Evolutionary conservation across 2,888 invertebrate genomes (phyloP).

Genomic region (Pyrocoelia pectoralis): DNA sequence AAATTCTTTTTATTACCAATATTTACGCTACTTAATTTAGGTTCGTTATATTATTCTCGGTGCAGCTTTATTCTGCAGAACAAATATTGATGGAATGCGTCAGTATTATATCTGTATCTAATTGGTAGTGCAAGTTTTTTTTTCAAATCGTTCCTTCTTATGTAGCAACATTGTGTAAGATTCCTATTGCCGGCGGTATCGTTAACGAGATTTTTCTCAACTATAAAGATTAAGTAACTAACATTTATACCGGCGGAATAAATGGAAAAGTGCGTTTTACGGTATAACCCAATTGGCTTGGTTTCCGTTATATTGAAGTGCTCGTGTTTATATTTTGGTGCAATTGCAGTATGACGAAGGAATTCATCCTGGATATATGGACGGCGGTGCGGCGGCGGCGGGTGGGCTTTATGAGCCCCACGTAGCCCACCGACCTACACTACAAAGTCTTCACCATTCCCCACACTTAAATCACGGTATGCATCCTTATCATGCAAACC

Average conservation of each 20-base stretch:
- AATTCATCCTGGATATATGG: conserved; percentile 92
- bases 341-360: conserved; percentile 90
- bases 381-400: conserved; percentile 66
- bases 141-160: background rate
- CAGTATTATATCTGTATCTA: background rate
- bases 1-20: background rate
- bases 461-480: conserved; percentile 83
- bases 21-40: background rate
- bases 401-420: conserved; percentile 79
- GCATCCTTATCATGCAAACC: conserved; percentile 82
- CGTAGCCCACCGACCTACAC: conserved; percentile 70
- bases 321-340: conserved; percentile 9
- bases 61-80: background rate
- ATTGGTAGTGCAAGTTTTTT: conserved; percentile 12
- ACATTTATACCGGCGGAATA: background rate
- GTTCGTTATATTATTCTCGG: background rate
- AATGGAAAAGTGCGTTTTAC: background rate
- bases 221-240: conserved; percentile 4
- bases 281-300: conserved; percentile 15
- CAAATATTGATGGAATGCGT: conserved; percentile 6
- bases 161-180: background rate
- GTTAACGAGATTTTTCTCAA: conserved; percentile 6
- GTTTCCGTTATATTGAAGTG: background rate
- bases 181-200: conserved; percentile 6
- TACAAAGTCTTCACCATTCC: conserved; percentile 77